These are phyloP conservation scores for Drosophila paulistorum DNA, from an alignment of 1,140 invertebrate species.

Conservation along the genomic window DNA sequence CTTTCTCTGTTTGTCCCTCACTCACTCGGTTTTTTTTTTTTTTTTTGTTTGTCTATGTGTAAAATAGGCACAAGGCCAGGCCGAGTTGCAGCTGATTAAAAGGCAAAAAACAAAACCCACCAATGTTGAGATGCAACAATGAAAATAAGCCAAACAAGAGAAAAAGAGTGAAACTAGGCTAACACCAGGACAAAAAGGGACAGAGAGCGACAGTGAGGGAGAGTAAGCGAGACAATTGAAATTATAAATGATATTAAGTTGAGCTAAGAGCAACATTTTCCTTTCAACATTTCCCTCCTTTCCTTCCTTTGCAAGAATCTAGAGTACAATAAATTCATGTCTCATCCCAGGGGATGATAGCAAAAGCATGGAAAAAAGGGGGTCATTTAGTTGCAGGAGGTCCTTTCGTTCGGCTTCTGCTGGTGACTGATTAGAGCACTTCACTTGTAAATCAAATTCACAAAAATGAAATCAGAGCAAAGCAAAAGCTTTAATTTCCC, in stretches of 20 bases:
- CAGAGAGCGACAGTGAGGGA: background rate
- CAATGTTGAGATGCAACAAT: slow-evolving; percentile 34
- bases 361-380: background rate
- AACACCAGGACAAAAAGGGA: slow-evolving; percentile 3
- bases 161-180: slow-evolving; percentile 40
- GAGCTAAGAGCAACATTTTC: slow-evolving; percentile 7
- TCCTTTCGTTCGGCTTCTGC: slow-evolving; percentile 23
- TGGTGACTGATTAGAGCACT: slow-evolving; percentile 61
- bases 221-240: slow-evolving; percentile 51
- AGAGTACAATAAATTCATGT: background rate
- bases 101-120: slow-evolving; percentile 17
- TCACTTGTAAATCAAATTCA: slow-evolving; percentile 54
- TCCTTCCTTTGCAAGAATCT: background rate
- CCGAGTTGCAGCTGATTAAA: slow-evolving; percentile 51
- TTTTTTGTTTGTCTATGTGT: background rate
- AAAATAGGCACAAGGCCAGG: slow-evolving; percentile 57
- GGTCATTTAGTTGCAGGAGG: slow-evolving; percentile 42
- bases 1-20: slow-evolving; percentile 9
- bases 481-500: slow-evolving; percentile 47
- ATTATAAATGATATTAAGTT: slow-evolving; percentile 43
- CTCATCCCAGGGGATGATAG: background rate
- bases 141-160: slow-evolving; percentile 44
- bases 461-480: slow-evolving; percentile 42
- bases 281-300: background rate
- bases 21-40: background rate